Percentiles rank a stretch among this genome's conserved stretches.
Evolutionary conservation across 2,797 vertebrate species (phyloP).

Genomic region (Pseudopleuronectes americanus): DNA sequence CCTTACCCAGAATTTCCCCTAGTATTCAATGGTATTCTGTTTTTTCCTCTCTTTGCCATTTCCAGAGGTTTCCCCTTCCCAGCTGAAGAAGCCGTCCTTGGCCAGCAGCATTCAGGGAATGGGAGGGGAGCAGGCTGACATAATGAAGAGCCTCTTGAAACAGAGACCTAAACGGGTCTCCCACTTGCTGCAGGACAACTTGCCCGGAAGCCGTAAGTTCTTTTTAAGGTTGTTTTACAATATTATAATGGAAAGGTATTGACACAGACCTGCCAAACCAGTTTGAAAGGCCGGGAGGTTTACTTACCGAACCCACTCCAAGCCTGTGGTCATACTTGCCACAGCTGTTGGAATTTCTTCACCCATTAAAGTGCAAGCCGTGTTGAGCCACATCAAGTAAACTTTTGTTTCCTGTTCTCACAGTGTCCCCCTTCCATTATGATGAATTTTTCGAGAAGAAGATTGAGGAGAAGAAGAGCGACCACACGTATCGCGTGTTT

Average conservation of each 20-base stretch:
- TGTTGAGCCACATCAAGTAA: conserved; percentile 31
- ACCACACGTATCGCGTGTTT: conserved; percentile 93
- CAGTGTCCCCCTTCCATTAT: conserved; percentile 91
- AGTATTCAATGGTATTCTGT: neutral
- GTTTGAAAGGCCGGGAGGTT: neutral
- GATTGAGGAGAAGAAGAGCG: conserved; percentile 89
- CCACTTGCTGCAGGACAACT: conserved; percentile 95
- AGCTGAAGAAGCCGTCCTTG: conserved; percentile 70
- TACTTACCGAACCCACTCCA: neutral
- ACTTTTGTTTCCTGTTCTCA: conserved; percentile 53
- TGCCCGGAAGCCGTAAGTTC: conserved; percentile 88
- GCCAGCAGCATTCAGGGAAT: conserved; percentile 52
- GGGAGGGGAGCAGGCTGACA: conserved; percentile 62
- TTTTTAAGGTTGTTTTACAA: neutral
- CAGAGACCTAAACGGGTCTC: conserved; percentile 91
- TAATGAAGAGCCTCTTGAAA: conserved; percentile 89
- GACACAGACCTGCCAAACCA: neutral
- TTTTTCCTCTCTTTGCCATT: neutral
- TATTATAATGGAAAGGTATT: neutral
- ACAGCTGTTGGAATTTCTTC: conserved; percentile 24
- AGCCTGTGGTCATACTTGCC: neutral
- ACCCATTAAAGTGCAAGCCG: neutral
- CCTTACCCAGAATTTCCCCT: neutral
- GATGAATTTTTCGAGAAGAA: conserved; percentile 89
- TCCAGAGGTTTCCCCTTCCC: conserved; percentile 83